These are phyloP conservation scores for Palythoa caribaeorum DNA, from an alignment of 92 coral and sea anemone species.

Conservation along the genomic window DNA sequence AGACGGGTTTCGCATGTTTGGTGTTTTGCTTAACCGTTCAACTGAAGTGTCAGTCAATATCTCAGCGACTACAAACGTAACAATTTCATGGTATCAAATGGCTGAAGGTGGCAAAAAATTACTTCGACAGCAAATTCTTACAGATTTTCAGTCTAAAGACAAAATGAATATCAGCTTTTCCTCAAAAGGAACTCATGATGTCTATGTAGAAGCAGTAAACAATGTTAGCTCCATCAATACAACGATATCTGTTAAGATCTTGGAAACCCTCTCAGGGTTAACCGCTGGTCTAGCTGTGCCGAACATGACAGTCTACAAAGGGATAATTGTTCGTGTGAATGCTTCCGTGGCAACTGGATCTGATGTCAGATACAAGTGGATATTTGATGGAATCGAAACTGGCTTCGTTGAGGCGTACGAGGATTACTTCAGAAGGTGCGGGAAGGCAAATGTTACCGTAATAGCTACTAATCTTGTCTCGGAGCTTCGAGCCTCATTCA, in stretches of 20 bases:
- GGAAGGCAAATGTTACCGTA: conserved; percentile 70
- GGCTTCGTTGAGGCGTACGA: conserved; percentile 53
- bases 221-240: conserved; percentile 71
- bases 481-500: conserved; percentile 45
- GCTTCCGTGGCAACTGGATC: conserved; percentile 69
- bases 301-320: conserved; percentile 64
- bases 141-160: conserved; percentile 30
- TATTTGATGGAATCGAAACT: conserved; percentile 61
- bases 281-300: conserved; percentile 47
- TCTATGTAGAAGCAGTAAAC: conserved; percentile 78
- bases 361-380: conserved; percentile 75
- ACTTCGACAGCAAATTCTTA: conserved; percentile 16
- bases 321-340: conserved; percentile 59
- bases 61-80: conserved; percentile 66
- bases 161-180: conserved; percentile 67
- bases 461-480: conserved; percentile 77
- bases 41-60: conserved; percentile 61
- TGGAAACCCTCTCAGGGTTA: conserved; percentile 67
- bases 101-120: conserved; percentile 12
- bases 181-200: conserved; percentile 52
- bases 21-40: conserved; percentile 33
- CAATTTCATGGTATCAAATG: conserved; percentile 53
- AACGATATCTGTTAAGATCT: conserved; percentile 55
- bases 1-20: conserved; percentile 69
- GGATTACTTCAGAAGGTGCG: conserved; percentile 50